Evolutionary conservation across 2,113 vertebrate genomes (phyloP).

Genomic region (Corythaeola cristata): DNA sequence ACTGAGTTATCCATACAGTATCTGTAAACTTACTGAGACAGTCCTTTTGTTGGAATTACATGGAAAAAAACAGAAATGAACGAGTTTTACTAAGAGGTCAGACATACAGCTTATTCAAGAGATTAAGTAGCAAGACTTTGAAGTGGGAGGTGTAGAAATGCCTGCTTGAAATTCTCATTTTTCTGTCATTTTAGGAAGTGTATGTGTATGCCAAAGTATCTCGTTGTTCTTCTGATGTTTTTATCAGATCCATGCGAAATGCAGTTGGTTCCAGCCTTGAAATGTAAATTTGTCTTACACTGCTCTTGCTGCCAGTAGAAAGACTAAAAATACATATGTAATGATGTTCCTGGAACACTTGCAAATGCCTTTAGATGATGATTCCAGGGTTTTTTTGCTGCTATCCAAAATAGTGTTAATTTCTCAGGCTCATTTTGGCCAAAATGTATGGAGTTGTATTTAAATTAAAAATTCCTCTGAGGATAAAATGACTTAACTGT

Average conservation of each 20-base stretch:
- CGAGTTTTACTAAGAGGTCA: background rate
- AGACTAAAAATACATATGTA: conserved; percentile 65
- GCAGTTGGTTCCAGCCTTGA: conserved; percentile 48
- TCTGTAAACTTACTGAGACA: background rate
- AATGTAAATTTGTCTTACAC: conserved; percentile 58
- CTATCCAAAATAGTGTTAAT: conserved; percentile 44
- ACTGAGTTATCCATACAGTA: background rate
- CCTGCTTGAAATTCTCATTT: conserved; percentile 8
- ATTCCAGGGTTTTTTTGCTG: background rate
- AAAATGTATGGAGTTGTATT: background rate
- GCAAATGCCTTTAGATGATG: conserved; percentile 47
- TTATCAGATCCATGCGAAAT: conserved; percentile 56
- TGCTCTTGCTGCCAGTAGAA: conserved; percentile 52
- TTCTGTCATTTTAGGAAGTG: conserved; percentile 15
- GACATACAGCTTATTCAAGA: background rate
- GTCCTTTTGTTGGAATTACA: background rate
- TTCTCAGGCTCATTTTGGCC: background rate
- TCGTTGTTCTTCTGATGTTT: conserved; percentile 57
- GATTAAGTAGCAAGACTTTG: background rate
- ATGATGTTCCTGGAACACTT: conserved; percentile 63
- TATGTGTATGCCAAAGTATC: background rate
- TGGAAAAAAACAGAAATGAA: background rate
- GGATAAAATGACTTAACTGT: background rate
- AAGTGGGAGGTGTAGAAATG: conserved; percentile 10
- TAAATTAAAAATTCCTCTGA: background rate